Conservation (phyloP, 2,888 invertebrate genomes). For the Clusia tigrina region DNA sequence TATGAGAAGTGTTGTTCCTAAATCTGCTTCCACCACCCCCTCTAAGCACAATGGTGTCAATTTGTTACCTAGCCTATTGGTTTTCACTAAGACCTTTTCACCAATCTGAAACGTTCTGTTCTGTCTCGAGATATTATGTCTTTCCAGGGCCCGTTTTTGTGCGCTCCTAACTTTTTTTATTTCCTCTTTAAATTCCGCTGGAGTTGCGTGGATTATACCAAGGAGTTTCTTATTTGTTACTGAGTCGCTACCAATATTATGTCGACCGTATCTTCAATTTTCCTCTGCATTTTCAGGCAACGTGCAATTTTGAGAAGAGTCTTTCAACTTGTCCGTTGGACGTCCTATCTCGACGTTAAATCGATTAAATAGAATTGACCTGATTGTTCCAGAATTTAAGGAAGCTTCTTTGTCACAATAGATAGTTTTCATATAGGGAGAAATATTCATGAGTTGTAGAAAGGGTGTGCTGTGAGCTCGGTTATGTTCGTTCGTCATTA, state of each 20-base stretch:
- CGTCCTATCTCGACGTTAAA: conserved; percentile 13
- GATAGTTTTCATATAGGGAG: conserved; percentile 11
- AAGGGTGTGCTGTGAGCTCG: conserved; percentile 8
- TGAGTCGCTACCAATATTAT: conserved; percentile 17
- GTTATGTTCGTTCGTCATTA: conserved; percentile 15
- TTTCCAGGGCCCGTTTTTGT: not conserved
- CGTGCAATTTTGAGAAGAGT: not conserved
- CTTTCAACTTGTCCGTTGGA: not conserved
- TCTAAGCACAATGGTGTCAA: conserved; percentile 5
- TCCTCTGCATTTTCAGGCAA: not conserved
- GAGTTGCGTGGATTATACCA: not conserved
- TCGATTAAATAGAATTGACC: conserved; percentile 13
- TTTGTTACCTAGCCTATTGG: conserved; percentile 21
- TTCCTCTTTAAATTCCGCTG: too few relatives aligned
- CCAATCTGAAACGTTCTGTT: conserved; percentile 25
- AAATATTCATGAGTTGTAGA: conserved; percentile 16
- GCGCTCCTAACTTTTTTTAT: not conserved
- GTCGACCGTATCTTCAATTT: conserved; percentile 9
- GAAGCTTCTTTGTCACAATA: conserved; percentile 29
- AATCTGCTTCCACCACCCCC: conserved; percentile 18
- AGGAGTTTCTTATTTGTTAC: conserved; percentile 9
- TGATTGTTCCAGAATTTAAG: conserved; percentile 24
- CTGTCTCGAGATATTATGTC: conserved; percentile 21
- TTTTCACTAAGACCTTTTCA: conserved; percentile 26
- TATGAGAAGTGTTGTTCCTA: conserved; percentile 16